These are phyloP conservation scores for Dallia pectoralis DNA, from an alignment of 2,797 vertebrate genomes.

Conservation along the genomic window DNA sequence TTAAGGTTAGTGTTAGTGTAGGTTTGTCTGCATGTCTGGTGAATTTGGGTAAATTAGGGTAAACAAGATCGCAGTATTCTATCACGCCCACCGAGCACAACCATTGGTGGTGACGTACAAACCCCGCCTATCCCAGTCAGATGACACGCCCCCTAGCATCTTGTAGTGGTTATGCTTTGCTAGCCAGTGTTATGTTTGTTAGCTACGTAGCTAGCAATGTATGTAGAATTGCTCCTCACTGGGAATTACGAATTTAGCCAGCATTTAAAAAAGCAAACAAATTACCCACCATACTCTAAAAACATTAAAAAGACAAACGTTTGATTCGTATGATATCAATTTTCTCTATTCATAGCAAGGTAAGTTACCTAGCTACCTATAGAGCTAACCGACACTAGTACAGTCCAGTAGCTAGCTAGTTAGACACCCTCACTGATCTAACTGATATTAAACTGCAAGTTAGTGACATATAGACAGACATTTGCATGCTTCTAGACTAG, in stretches of 20 bases:
- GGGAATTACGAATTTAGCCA: neutral
- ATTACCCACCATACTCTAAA: neutral
- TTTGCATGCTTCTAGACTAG: neutral
- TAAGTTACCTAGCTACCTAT: constrained; percentile 5
- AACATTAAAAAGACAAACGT: neutral
- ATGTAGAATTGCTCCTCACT: neutral
- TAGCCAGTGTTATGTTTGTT: constrained; percentile 17
- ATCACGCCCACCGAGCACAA: constrained; percentile 3
- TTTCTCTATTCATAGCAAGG: neutral
- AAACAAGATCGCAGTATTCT: neutral
- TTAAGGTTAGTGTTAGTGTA: too few species aligned
- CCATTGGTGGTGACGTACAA: constrained; percentile 54
- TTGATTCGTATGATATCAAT: constrained; percentile 2
- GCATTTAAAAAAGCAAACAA: neutral
- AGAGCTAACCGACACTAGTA: too few species aligned
- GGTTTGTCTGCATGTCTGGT: neutral
- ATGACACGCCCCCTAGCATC: constrained; percentile 39
- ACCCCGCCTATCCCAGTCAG: neutral
- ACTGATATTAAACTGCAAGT: neutral
- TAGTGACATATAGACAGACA: neutral
- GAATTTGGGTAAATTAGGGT: neutral
- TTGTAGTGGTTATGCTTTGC: constrained; percentile 48
- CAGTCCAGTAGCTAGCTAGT: constrained; percentile 1
- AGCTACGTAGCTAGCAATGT: constrained; percentile 35
- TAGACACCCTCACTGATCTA: neutral